A percentile compares a stretch with the other conserved stretches of the same genome.
Conservation (phyloP, 2,888 invertebrate genomes). For the Caenorhabditis becei region DNA sequence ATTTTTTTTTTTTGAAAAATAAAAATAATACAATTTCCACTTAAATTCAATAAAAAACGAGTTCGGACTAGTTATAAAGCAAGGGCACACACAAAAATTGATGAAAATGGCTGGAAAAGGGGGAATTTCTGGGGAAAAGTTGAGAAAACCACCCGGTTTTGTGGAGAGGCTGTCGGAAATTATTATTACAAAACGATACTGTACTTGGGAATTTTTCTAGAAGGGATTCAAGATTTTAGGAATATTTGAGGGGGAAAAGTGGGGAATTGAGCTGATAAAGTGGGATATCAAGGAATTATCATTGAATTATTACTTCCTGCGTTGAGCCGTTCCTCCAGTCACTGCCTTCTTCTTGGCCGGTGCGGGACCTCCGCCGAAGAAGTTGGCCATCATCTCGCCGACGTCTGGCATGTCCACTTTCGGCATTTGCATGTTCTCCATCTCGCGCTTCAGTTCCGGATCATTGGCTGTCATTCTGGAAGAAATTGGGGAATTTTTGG, state of each 20-base stretch:
- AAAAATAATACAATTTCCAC: no score
- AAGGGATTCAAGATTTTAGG: no score
- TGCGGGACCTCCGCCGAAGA: constrained; percentile 87
- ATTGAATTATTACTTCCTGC: constrained; percentile 20
- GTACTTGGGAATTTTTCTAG: not conserved
- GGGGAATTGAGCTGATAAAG: no score
- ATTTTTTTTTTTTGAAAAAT: no score
- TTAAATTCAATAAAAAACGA: not conserved
- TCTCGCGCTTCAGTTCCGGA: constrained; percentile 92
- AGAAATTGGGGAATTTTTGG: not conserved
- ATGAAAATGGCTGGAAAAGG: not conserved
- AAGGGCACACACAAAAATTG: not conserved
- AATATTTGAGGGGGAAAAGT: not conserved
- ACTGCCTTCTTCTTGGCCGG: constrained; percentile 73
- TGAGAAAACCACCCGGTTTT: not conserved
- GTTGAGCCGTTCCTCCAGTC: constrained; percentile 21
- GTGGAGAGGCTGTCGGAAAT: not conserved
- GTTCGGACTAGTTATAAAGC: constrained; percentile 1
- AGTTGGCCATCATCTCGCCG: constrained; percentile 93
- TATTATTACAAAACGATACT: not conserved
- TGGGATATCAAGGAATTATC: not conserved
- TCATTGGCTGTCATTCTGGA: constrained; percentile 87
- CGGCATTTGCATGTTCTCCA: constrained; percentile 79
- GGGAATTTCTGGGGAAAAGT: no score
- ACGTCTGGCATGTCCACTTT: constrained; percentile 89